Base-by-base conservation (phyloP, 2,888 invertebrate genomes). In the Polia nebulosa region DNA sequence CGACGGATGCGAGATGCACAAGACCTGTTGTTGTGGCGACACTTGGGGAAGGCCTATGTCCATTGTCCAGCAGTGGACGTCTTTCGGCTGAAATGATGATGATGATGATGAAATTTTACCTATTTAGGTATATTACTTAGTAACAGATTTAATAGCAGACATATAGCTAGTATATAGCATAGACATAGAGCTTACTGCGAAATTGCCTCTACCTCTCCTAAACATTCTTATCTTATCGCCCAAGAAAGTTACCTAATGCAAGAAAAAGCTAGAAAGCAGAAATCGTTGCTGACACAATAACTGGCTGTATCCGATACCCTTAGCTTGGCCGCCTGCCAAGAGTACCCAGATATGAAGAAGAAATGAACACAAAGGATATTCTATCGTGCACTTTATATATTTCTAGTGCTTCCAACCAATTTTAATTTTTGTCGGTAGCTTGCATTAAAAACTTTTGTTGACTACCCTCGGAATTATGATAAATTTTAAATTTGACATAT, bases 301-400 rank as follows among this genome's bases (percentile, higher is more conserved):
- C 80, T 78, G 68, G 66, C 72, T 61, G 65, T 80, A 83, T 83
- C 83, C 78, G 69, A 64, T 56, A 72, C 75, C 67, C 71, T 63
- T 45, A 65, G 25, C 41, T 82, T 87, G 87, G 87, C 70, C 32
- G 29, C 29, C 39, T 60, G 87, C 88, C 88, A 88, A 74, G 68
- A 80, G 68, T 68, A 73, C 59, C 69, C 62, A 79, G 80, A 82
- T 86, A 87, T 84, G 77, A 82, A 76, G 77, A 71, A 57, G 52
- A 73, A 77, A 62, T 61, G 60, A 56, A 56, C 52, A 66, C 52
- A 68, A 73, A 71, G 32, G 61, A 68, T 49, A 53, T 41, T 64
- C 44, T 49, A 59, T 51, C 51, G 25, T 52, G 22, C 34, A 64
- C 15, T 67, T 73, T 57, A 44, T 56, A 34, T 17, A 36, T 57